Evolutionary conservation across 2,113 vertebrate genomes (phyloP).

Genomic region (Clarias gariepinus): DNA sequence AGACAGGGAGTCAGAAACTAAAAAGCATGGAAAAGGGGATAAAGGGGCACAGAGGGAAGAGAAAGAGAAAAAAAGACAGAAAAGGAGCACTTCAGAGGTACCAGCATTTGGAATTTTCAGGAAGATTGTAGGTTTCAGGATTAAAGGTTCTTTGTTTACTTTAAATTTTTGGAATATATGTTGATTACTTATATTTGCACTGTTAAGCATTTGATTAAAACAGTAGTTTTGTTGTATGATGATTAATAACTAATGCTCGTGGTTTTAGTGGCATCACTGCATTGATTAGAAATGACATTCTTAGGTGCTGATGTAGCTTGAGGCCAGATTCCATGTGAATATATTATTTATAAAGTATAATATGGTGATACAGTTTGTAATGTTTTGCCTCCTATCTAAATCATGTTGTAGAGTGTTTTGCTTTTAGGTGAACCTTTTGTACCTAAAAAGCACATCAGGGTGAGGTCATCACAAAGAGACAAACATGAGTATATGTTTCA

Average conservation of each 20-base stretch:
- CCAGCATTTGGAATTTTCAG: conserved; percentile 18
- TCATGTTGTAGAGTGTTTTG: background rate
- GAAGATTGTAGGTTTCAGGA: background rate
- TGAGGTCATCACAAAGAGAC: background rate
- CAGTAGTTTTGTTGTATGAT: background rate
- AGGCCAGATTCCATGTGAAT: background rate
- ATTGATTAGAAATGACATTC: background rate
- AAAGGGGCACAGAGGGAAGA: conserved; percentile 38
- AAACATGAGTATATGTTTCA: background rate
- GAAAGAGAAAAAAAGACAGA: conserved; percentile 40
- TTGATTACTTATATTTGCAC: background rate
- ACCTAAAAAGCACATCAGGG: background rate
- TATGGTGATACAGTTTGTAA: background rate
- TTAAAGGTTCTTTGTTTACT: background rate
- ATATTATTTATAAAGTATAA: background rate
- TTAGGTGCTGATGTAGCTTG: background rate
- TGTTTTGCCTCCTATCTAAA: background rate
- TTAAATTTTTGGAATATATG: background rate
- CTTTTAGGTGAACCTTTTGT: background rate
- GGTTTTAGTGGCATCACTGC: background rate
- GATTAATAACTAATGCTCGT: background rate
- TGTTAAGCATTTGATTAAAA: background rate
- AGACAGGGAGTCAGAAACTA: conserved; percentile 1
- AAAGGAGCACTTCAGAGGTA: conserved; percentile 48
- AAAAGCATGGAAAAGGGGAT: conserved; percentile 4